Base-by-base conservation (phyloP, 2,888 invertebrate species). In the Cinara cedri region DNA sequence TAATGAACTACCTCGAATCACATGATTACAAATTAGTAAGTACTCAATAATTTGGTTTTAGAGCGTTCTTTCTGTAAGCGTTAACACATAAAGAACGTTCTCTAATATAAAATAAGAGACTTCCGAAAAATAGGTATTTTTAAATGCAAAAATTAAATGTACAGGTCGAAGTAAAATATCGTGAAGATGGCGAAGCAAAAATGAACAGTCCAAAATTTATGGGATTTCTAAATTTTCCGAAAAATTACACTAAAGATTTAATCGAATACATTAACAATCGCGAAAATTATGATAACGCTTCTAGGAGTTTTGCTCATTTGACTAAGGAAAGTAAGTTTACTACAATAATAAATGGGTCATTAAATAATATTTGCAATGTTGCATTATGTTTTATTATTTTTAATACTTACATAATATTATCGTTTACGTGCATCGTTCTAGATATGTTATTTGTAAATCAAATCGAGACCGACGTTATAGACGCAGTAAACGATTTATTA, bases 191-290 rank as follows among this genome's bases (percentile, higher is more conserved):
- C 6, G 49, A 66, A 46, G 21, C 10, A 13, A 19, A 13, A 14
- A 16, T 66, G 49, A 49, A 49, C 4, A 10, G 21, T 11, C 11
- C 14, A 14, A 14, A n/a, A 1, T 19, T 13, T 14, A 24, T 24
- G 21, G 66, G 46, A 14, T 66, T 21, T 49, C 4, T 66, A 21
- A 21, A 49, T 46, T 66, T 66, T 14, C 66, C 66, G 42, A 46
- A 66, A 21, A 49, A 66, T 6, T 66, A 66, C 14, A 66, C 66
- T 0, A 46, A 49, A 14, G 21, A 13, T 46, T 24, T 66, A 14
- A 11, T 24, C 4, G 19, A 16, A 19, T 66, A 21, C n/a, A 11
- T 66, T 8, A 21, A 44, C 11, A 24, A 66, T n/a, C 9, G 10
- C 13, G 0, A 11, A 14, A 66, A 66, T 46, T 66, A 49, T 34